These are phyloP conservation scores for Spea hammondii DNA, from an alignment of 2,797 vertebrate species.

Conservation along the genomic window DNA sequence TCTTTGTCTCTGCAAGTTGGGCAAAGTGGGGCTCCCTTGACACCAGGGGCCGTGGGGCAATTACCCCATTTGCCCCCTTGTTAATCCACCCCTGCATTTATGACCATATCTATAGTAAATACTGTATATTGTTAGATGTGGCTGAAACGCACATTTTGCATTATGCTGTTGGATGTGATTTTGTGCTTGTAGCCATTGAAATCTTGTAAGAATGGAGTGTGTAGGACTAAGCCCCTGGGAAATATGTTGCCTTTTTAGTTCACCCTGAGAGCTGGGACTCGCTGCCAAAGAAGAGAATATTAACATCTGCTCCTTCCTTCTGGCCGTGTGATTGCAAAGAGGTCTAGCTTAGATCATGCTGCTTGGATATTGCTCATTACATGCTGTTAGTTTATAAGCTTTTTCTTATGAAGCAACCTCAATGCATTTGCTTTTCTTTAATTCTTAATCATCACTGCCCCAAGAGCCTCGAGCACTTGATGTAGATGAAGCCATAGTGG, in stretches of 20 bases:
- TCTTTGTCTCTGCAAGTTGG: too few relatives aligned
- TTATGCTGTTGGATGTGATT: not conserved
- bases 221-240: conserved; percentile 12
- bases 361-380: conserved; percentile 43
- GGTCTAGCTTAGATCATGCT: conserved; percentile 34
- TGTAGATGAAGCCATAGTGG: conserved; percentile 14
- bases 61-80: too few relatives aligned
- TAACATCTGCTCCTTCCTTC: conserved; percentile 45
- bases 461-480: not conserved
- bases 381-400: conserved; percentile 39
- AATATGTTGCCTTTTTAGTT: conserved; percentile 27
- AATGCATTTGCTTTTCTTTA: conserved; percentile 29
- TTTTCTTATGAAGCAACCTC: conserved; percentile 23
- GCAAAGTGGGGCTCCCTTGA: too few relatives aligned
- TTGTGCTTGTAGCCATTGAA: not conserved
- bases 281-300: conserved; percentile 30
- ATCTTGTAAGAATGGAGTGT: not conserved
- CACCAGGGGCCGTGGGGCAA: too few relatives aligned
- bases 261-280: conserved; percentile 27
- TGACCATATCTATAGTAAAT: too few relatives aligned
- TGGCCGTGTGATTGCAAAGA: conserved; percentile 36
- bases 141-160: not conserved
- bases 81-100: too few relatives aligned
- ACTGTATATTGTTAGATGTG: too few relatives aligned
- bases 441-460: conserved; percentile 5